A percentile compares a stretch with the other conserved stretches of the same genome.
Conservation (phyloP, 2,888 invertebrate genomes). For the Epirrhoe alternata region DNA sequence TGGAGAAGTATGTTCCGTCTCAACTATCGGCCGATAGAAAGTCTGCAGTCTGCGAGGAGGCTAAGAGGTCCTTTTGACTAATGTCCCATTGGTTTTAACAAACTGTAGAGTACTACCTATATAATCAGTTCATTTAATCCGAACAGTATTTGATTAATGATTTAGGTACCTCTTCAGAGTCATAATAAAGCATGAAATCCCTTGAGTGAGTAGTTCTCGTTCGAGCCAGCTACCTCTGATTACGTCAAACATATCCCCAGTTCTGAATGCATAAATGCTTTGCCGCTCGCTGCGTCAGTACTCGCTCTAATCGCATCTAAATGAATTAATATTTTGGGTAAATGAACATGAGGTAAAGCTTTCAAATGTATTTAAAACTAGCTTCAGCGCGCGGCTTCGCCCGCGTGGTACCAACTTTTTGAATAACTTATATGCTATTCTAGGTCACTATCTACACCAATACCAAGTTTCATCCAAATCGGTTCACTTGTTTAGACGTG, state of each 20-base stretch:
- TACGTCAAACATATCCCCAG: slow-evolving; percentile 22
- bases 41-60: too few relatives aligned
- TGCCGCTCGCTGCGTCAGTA: slow-evolving; percentile 15
- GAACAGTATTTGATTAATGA: neutral
- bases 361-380: neutral
- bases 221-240: slow-evolving; percentile 17
- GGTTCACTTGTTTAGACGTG: too few relatives aligned
- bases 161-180: neutral
- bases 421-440: too few relatives aligned
- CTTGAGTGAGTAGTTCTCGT: slow-evolving; percentile 15
- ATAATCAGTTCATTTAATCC: neutral
- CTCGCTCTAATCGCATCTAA: slow-evolving; percentile 14
- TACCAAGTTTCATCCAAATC: too few relatives aligned
- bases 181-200: slow-evolving; percentile 19
- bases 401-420: too few relatives aligned
- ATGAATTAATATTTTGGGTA: slow-evolving; percentile 10
- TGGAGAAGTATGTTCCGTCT: too few relatives aligned
- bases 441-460: too few relatives aligned
- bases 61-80: neutral
- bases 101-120: neutral
- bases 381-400: too few relatives aligned
- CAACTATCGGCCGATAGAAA: too few relatives aligned
- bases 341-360: neutral
- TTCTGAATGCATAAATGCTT: slow-evolving; percentile 23
- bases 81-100: too few relatives aligned